Evolutionary conservation across 2,797 vertebrate genomes (phyloP).

Genomic region (Vultur gryphus): DNA sequence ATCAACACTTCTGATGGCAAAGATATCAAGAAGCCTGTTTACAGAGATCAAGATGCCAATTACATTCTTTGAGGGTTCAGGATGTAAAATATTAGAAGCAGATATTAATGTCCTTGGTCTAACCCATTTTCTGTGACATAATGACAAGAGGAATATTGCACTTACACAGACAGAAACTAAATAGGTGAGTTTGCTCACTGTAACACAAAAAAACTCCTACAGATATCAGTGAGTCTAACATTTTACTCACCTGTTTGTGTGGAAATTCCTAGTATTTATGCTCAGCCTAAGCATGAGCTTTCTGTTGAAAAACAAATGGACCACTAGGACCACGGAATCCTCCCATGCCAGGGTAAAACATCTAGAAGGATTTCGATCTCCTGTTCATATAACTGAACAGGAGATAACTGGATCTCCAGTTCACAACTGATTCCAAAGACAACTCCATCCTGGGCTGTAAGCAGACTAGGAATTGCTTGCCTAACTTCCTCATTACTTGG

Average conservation of each 20-base stretch:
- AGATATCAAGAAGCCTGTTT: background rate
- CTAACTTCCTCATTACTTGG: background rate
- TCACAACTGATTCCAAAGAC: background rate
- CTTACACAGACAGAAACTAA: background rate
- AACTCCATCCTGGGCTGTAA: background rate
- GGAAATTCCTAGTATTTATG: background rate
- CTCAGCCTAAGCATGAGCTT: background rate
- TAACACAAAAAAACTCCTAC: background rate
- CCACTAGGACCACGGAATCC: background rate
- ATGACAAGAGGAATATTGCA: background rate
- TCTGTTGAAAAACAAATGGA: background rate
- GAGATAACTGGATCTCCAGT: background rate
- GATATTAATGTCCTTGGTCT: background rate
- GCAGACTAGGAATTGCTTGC: background rate
- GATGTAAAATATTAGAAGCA: background rate
- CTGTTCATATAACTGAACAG: background rate
- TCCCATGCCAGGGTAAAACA: background rate
- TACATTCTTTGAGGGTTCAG: background rate
- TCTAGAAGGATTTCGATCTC: background rate
- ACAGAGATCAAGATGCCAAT: background rate
- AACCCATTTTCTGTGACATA: background rate
- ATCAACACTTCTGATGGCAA: background rate
- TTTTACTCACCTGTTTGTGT: background rate
- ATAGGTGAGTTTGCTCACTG: background rate
- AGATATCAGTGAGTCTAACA: background rate